Base-by-base conservation (phyloP, 2,113 vertebrate species). In the Lontra canadensis region DNA sequence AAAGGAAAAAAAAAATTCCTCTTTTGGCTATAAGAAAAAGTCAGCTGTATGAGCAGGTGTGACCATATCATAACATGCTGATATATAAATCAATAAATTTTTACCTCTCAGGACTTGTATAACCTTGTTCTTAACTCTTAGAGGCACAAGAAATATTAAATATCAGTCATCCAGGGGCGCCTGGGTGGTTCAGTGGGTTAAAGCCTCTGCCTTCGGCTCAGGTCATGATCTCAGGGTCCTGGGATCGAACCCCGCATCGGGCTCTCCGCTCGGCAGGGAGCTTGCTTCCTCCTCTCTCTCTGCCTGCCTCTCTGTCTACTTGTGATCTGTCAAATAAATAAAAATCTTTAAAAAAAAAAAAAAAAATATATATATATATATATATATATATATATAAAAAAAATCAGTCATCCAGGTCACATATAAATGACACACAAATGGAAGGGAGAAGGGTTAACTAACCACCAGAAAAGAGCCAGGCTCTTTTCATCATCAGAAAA, bases 41-140 rank as follows among this genome's bases (percentile, higher is more conserved):
- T 98, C 98, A 98, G 98, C 98, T 98, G 98, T 98, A 90, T 97
- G 98, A 98, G 82, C 95, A 96, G 91, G 94, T 96, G 92, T 98
- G 98, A 97, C 98, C 98, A 96, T 98, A 98, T 98, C 98, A 97
- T 98, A 97, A 98, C 97, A 96, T 97, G 98, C 98, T 98, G 98
- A 98, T 98, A 97, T 93, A 98, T 79, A 97, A 98, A 97, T 98
- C 96, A 98, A 98, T 99, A 98, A 98, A 98, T 98, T 97, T 98
- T 98, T 99, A 98, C 98, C 96, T 99, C 98, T 99, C 97, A 98
- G 99, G 98, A 98, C 96, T 97, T 39, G 92, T 87, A 84, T 90
- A 88, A 34, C 59, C 5, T 96, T 98, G 92, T 97, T 98, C 96
- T 97, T 96, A 63, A 94, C 95, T 83, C 71, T 81, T 39, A 73